Base-by-base conservation (phyloP, 2,888 invertebrate genomes). In the Drosophila lutescens region DNA sequence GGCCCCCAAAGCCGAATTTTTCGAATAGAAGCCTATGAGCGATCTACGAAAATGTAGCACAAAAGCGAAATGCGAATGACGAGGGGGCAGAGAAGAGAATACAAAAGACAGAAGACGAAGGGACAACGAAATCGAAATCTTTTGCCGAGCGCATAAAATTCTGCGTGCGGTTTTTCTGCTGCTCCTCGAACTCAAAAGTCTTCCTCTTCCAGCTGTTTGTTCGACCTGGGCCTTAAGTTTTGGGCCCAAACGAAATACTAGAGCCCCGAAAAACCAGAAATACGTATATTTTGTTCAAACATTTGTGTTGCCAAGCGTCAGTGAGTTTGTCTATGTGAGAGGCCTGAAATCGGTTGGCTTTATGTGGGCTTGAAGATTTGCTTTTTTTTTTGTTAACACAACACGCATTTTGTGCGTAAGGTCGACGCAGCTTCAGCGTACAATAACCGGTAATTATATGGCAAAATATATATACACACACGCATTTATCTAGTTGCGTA, bases 371-470 rank as follows among this genome's bases (percentile, higher is more conserved):
- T 46, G 41, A 46, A 47, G 47, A 32, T 17, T 47, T 26, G 23
- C 2, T 34, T 36, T 30, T 17, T 49, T 53, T 60, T 69, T 41
- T 57, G 71, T 61, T 74, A 77, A 68, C 75, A 77, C 80, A 78
- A 73, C 74, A 79, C 81, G 86, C 86, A 85, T 84, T 75, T 80
- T 73, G 74, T 85, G 85, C 86, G 85, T 85, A 85, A 84, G 85
- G 85, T 86, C 72, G 69, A 36, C 80, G 80, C 80, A 77, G 76
- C 79, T 68, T 77, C 66, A 62, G 77, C 80, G 81, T 72, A 84
- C 72, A 73, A 73, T 69, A 66, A 76, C 71, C 71, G 71, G 71
- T 71, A 71, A 83, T 84, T 84, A 76, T 69, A 56, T 66, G 54
- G 72, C 79, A 46, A 72, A 83, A 78, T 80, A 81, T 71, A 81